phyloP scores from a whole-genome alignment of 2,888 invertebrate genomes.

The Cataglyphis altisquamis region DNA sequence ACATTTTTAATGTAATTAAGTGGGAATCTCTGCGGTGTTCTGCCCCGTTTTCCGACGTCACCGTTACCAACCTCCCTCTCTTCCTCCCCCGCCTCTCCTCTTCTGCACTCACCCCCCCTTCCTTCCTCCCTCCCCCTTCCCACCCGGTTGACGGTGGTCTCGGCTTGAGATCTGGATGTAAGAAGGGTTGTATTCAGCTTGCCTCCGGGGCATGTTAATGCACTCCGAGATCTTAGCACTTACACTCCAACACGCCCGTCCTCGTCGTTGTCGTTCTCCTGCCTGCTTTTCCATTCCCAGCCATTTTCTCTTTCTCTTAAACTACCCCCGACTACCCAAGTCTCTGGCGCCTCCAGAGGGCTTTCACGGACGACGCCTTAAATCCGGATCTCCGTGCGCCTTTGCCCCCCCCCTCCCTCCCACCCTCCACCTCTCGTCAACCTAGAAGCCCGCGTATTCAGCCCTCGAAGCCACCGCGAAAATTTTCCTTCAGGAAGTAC shows the following conservation, averaged over 20 bases:
- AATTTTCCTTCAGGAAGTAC: slow-evolving; percentile 62
- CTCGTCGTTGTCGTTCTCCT: slow-evolving; percentile 68
- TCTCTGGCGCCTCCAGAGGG: slow-evolving; percentile 83
- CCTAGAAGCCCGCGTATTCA: slow-evolving; percentile 53
- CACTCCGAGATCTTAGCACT: slow-evolving; percentile 86
- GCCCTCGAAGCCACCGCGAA: slow-evolving; percentile 57
- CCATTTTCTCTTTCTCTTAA: slow-evolving; percentile 86
- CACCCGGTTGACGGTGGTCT: slow-evolving; percentile 77
- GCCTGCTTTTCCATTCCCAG: slow-evolving; percentile 77
- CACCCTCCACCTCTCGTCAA: slow-evolving; percentile 57
- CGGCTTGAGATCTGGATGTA: slow-evolving; percentile 83
- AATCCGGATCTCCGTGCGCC: slow-evolving; percentile 84
- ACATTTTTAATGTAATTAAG: slow-evolving; percentile 86
- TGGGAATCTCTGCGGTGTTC: slow-evolving; percentile 84
- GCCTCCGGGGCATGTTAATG: slow-evolving; percentile 86
- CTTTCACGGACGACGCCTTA: slow-evolving; percentile 85
- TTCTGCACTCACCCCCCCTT: too few species aligned
- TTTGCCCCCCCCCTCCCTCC: slow-evolving; percentile 9
- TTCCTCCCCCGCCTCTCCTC: slow-evolving; percentile 45
- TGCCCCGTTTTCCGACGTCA: slow-evolving; percentile 27
- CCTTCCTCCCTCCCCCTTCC: slow-evolving; percentile 60
- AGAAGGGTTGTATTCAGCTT: slow-evolving; percentile 86
- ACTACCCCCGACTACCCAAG: slow-evolving; percentile 77
- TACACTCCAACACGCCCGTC: slow-evolving; percentile 85
- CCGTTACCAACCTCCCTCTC: slow-evolving; percentile 63